Evolutionary conservation across 2,888 invertebrate species (phyloP), one percentile per base, ranked within the genome.

Genomic region (Blastobasis adustella): DNA sequence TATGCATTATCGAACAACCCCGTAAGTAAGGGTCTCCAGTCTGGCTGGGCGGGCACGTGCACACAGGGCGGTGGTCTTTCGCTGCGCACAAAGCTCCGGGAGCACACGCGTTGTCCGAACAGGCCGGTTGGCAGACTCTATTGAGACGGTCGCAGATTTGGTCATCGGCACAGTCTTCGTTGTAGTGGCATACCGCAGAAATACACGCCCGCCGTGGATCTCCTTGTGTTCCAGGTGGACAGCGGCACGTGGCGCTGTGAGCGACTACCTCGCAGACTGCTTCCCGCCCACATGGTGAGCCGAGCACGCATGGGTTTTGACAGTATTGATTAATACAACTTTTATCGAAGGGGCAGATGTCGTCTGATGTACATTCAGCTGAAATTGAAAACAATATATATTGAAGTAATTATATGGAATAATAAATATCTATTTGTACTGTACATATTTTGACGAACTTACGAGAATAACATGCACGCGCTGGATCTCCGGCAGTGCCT

Each of bases 401-500:
- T 40, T 23, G 1, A 23, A 23, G 23, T 23, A 23, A 23, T 2
- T 8, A 40, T 40, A 40, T 40, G 6, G 6, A 23, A 45, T 37
- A 9, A 49, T 40, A 45, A 49, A 49, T n/a, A 45, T 49, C n/a
- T 38, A 39, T 41, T 44, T 39, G 7, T 37, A 8, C 36, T 38
- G n/a, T 46, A 23, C 23, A 38, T 37, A 45, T 36, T 10, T 41
- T 36, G 7, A 8, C 36, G 37, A 37, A 86, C 93, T 92, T 90
- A 96, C 96, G 95, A 90, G 93, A 95, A 73, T 94, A 96, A 70
- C 97, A 97, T 58, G 92, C 91, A 36, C 93, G 82, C 78, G 96
- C 93, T 40, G 97, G 96, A 79, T 97, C 95, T 56, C 97, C 97
- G 49, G 95, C 95, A 86, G 95, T 96, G 58, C 94, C 95, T 48